Conservation (phyloP, 2,113 vertebrate species). For the Erythrocebus patas region DNA sequence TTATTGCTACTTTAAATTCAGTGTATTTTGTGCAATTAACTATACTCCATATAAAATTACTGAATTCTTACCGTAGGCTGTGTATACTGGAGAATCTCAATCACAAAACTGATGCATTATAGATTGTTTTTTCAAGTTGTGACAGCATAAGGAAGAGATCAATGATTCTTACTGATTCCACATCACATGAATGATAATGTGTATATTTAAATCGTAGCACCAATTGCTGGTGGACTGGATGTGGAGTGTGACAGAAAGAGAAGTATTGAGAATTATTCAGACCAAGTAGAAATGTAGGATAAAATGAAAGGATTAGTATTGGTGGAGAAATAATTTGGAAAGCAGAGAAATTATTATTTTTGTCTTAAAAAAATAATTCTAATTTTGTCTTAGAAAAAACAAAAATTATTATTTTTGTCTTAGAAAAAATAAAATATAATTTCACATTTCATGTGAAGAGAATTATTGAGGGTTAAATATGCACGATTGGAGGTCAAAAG, state of each 20-base stretch:
- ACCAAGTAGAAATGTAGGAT: neutral
- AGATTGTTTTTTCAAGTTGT: neutral
- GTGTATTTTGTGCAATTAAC: conserved; percentile 9
- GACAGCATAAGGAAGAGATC: neutral
- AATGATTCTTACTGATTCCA: neutral
- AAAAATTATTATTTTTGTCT: neutral
- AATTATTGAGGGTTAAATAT: neutral
- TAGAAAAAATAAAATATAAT: neutral
- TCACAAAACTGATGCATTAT: neutral
- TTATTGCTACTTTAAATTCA: neutral
- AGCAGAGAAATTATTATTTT: too few species aligned
- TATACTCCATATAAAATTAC: neutral
- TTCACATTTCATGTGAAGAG: neutral
- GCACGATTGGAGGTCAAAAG: neutral
- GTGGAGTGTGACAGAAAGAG: neutral
- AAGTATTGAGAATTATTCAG: neutral
- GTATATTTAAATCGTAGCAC: neutral
- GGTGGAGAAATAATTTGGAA: neutral
- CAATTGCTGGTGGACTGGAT: neutral
- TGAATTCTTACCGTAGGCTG: neutral
- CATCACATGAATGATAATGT: neutral
- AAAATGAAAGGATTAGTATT: neutral
- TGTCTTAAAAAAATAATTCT: neutral
- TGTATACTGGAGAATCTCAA: neutral
- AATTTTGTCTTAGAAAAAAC: neutral